Evolutionary conservation across 2,113 vertebrate species (phyloP).

Genomic region (Cercocebus atys): DNA sequence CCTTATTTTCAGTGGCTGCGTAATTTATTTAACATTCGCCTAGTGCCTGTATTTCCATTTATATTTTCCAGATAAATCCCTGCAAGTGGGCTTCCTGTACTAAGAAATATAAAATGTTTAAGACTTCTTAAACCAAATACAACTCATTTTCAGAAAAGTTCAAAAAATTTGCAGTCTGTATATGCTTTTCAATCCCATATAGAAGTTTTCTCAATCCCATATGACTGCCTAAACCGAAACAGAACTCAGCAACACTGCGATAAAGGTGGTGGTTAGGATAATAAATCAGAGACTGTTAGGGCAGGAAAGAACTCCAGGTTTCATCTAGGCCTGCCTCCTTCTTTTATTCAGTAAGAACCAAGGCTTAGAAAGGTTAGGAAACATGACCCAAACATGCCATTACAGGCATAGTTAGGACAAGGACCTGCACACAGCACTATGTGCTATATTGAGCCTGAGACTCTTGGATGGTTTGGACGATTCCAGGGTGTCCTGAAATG

Average conservation of each 20-base stretch:
- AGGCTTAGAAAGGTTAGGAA: background rate
- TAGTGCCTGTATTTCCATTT: background rate
- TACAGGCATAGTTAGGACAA: background rate
- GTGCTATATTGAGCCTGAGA: background rate
- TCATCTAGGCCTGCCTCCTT: background rate
- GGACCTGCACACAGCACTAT: background rate
- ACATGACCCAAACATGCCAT: background rate
- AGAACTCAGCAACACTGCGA: background rate
- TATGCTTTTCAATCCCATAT: background rate
- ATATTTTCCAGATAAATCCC: background rate
- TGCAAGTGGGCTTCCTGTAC: background rate
- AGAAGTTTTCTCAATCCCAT: background rate
- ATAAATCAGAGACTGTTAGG: background rate
- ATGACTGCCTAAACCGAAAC: background rate
- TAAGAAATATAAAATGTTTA: background rate
- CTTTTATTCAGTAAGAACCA: background rate
- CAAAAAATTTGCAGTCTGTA: background rate
- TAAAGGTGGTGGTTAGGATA: background rate
- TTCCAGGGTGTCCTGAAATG: background rate
- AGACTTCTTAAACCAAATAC: background rate
- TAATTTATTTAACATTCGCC: background rate
- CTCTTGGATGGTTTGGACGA: background rate
- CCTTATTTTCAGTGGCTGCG: background rate
- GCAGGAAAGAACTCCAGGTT: background rate
- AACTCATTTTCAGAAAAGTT: background rate